Percentiles rank a stretch among this genome's conserved stretches.
phyloP scores from a whole-genome alignment of 2,888 invertebrate genomes.

The Luffia ferchaultella region DNA sequence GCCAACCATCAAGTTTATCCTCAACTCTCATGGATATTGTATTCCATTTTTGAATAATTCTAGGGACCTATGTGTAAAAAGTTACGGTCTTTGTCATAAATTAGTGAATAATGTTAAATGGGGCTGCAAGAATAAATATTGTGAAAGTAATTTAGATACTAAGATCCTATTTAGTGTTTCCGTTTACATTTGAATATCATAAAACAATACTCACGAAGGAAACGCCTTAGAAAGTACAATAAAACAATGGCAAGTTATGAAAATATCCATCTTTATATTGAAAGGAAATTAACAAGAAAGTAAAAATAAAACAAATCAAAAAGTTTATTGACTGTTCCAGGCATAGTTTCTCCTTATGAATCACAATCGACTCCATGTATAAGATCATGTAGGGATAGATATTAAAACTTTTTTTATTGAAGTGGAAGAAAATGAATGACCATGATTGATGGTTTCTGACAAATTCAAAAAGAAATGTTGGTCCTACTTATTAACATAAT shows the following conservation, averaged over 20 bases:
- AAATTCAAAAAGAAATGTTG: too few species aligned
- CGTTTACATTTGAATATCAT: slow-evolving; percentile 5
- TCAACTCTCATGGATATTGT: slow-evolving; percentile 20
- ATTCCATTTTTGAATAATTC: slow-evolving; percentile 16
- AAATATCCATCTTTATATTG: too few species aligned
- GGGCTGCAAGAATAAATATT: slow-evolving; percentile 17
- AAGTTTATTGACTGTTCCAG: slow-evolving; percentile 12
- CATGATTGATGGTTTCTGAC: too few species aligned
- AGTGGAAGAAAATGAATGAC: too few species aligned
- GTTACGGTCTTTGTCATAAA: not conserved
- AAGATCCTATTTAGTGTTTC: slow-evolving; percentile 38
- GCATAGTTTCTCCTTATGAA: too few species aligned
- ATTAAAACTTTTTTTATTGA: too few species aligned
- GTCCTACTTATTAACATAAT: too few species aligned
- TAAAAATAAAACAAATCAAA: slow-evolving; percentile 12
- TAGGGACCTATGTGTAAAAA: slow-evolving; percentile 2
- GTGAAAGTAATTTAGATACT: slow-evolving; percentile 38
- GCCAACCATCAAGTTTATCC: slow-evolving; percentile 7
- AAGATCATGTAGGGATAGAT: too few species aligned
- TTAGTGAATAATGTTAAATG: slow-evolving; percentile 6
- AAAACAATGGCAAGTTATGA: too few species aligned
- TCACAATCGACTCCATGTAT: too few species aligned
- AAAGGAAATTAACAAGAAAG: slow-evolving; percentile 20
- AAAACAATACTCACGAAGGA: not conserved
- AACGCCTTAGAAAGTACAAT: not conserved